phyloP scores from a whole-genome alignment of 92 coral and sea anemone genomes.

The Palythoa grandiflora region DNA sequence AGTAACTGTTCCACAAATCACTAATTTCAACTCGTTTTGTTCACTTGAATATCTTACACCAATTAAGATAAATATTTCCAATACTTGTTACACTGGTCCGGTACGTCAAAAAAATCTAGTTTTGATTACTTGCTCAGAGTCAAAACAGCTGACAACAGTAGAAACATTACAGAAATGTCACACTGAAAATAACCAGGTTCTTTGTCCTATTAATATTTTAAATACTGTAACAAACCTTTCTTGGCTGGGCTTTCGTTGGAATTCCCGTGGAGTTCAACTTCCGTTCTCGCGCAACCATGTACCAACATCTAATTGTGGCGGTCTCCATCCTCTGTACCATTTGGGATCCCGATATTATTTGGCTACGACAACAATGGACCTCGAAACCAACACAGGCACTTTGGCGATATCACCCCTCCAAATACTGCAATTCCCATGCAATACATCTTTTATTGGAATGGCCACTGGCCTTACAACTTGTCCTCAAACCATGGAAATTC shows the following conservation, averaged over 20 bases:
- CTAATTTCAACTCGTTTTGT: conserved; percentile 39
- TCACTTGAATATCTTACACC: conserved; percentile 60
- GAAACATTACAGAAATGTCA: conserved; percentile 44
- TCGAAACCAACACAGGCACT: conserved; percentile 37
- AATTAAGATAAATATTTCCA: conserved; percentile 60
- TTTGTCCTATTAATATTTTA: conserved; percentile 53
- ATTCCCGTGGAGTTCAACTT: conserved; percentile 22
- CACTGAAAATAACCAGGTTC: neutral
- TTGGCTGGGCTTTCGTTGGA: conserved; percentile 47
- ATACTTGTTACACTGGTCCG: conserved; percentile 63
- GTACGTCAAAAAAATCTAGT: conserved; percentile 48
- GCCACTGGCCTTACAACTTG: conserved; percentile 48
- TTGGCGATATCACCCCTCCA: conserved; percentile 42
- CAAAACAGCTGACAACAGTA: conserved; percentile 1
- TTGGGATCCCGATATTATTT: conserved; percentile 58
- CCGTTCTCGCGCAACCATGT: conserved; percentile 47
- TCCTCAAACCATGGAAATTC: conserved; percentile 43
- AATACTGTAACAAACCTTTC: conserved; percentile 37
- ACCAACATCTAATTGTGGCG: conserved; percentile 33
- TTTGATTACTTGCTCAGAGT: conserved; percentile 40
- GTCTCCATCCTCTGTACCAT: conserved; percentile 46
- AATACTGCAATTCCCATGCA: conserved; percentile 63
- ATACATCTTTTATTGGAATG: conserved; percentile 32
- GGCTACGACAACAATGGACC: conserved; percentile 42
- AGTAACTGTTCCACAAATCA: conserved; percentile 46